These are phyloP conservation scores for Meghimatium bilineatum DNA, from an alignment of 2,888 invertebrate species.

Conservation along the genomic window DNA sequence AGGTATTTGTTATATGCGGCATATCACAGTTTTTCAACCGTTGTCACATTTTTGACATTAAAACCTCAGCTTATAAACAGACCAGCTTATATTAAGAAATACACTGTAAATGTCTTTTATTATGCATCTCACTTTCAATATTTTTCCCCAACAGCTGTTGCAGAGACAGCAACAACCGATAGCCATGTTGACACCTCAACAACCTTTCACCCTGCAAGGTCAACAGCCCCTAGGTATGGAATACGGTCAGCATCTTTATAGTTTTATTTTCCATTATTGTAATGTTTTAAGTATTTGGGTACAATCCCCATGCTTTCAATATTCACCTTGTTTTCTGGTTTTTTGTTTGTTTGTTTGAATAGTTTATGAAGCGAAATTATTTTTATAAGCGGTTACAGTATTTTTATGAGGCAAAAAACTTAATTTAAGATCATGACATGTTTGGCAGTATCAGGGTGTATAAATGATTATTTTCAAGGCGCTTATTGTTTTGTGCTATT, in stretches of 20 bases:
- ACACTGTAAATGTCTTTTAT: no score
- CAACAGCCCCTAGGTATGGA: slow-evolving; percentile 84
- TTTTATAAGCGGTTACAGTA: neutral
- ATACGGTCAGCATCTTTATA: slow-evolving; percentile 10
- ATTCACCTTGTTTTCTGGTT: neutral
- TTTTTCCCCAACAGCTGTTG: slow-evolving; percentile 62
- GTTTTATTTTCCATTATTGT: slow-evolving; percentile 1
- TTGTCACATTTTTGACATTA: no score
- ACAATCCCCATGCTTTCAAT: slow-evolving; percentile 32
- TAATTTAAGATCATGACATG: no score
- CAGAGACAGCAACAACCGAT: slow-evolving; percentile 74
- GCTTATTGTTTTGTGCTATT: no score
- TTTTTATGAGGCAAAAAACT: neutral
- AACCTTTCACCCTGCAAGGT: slow-evolving; percentile 79
- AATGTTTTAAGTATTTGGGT: slow-evolving; percentile 9
- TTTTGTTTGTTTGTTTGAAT: neutral
- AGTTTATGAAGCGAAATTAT: no score
- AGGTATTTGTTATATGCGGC: no score
- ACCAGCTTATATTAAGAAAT: no score
- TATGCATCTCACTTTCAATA: no score
- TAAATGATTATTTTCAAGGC: no score
- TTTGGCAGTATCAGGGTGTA: no score
- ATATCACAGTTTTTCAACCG: neutral
- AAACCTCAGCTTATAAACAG: no score
- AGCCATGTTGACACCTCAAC: slow-evolving; percentile 78